Conservation (phyloP, 2,888 invertebrate species). For the Anodontia alba region DNA sequence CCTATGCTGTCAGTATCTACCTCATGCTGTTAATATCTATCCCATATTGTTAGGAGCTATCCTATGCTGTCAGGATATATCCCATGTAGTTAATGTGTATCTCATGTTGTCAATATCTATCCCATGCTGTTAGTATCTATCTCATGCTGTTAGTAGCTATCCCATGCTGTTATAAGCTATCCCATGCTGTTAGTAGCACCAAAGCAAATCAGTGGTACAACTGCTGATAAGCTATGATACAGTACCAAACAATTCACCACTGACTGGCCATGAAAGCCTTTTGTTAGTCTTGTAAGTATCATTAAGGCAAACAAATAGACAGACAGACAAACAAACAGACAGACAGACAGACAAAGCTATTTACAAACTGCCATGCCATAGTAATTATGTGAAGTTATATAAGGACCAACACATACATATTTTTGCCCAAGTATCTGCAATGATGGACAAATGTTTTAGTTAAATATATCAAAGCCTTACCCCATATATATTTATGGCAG, state of each 20-base stretch:
- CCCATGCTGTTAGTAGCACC: slow-evolving; percentile 38
- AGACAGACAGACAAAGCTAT: no score
- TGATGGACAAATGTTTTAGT: no score
- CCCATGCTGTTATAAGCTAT: slow-evolving; percentile 20
- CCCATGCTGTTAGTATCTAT: neutral
- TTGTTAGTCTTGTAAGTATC: slow-evolving; percentile 4
- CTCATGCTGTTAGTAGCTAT: neutral
- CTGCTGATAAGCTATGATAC: slow-evolving; percentile 68
- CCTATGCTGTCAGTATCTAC: neutral
- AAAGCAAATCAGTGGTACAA: slow-evolving; percentile 76
- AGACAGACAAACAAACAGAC: no score
- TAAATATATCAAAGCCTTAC: no score
- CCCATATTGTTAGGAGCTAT: neutral
- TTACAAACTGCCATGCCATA: no score
- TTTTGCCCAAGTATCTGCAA: no score
- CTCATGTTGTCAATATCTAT: neutral
- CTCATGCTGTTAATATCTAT: neutral
- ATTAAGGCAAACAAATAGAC: no score
- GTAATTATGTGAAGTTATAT: no score
- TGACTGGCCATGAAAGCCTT: slow-evolving; percentile 51
- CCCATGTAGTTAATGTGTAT: neutral
- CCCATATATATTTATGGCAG: no score
- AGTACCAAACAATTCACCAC: slow-evolving; percentile 72
- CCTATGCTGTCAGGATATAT: neutral
- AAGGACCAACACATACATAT: no score